Evolutionary conservation across 1,140 invertebrate genomes (phyloP).

Genomic region (Batillaria attramentaria): DNA sequence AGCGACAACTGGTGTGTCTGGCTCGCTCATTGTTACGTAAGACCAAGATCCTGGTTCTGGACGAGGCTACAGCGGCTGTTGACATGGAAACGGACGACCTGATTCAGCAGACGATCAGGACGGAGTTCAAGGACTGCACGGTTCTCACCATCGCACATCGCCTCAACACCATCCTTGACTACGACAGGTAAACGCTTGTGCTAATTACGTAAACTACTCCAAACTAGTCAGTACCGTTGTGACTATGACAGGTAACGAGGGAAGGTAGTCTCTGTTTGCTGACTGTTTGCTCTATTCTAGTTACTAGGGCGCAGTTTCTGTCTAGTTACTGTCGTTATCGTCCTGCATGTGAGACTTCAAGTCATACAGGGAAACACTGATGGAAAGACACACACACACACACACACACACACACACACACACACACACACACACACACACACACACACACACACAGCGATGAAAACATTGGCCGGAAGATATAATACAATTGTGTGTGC

Average conservation of each 20-base stretch:
- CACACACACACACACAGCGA: constrained; percentile 3
- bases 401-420: background rate
- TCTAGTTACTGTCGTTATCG: background rate
- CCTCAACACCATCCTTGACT: constrained; percentile 74
- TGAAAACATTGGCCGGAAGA: too few species aligned
- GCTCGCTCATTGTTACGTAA: constrained; percentile 74
- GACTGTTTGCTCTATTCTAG: background rate
- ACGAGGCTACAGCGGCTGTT: constrained; percentile 72
- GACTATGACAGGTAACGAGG: background rate
- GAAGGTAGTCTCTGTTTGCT: background rate
- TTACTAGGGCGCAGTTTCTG: background rate
- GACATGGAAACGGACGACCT: constrained; percentile 72
- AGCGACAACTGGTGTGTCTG: constrained; percentile 74
- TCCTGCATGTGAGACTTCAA: background rate
- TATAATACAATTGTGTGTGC: too few species aligned
- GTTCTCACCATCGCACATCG: constrained; percentile 73
- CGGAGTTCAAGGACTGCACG: constrained; percentile 69
- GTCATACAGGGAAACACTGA: background rate
- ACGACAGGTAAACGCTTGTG: constrained; percentile 53
- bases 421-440: constrained; percentile 9
- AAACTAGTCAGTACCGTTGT: background rate
- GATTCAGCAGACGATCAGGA: constrained; percentile 71
- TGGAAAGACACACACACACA: background rate
- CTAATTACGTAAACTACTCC: background rate
- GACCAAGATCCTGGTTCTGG: constrained; percentile 85